Conservation (phyloP, 2,113 vertebrate genomes). For the Cyprinodon brontotheroides region DNA sequence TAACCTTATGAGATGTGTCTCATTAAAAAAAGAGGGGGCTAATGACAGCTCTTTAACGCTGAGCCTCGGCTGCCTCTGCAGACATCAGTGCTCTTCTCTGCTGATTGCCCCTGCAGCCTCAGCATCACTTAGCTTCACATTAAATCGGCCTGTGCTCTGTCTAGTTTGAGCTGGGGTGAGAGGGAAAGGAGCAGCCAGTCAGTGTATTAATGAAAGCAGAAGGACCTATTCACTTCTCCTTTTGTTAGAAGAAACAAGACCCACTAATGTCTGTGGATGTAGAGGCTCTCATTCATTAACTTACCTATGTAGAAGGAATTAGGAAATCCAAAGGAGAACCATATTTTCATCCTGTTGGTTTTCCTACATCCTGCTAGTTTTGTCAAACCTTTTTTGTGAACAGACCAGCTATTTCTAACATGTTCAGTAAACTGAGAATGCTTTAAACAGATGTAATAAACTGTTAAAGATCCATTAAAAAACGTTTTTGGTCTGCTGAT, state of each 20-base stretch:
- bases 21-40: constrained; percentile 71
- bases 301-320: constrained; percentile 20
- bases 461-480: neutral
- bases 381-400: neutral
- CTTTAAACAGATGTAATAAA: neutral
- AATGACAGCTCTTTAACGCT: constrained; percentile 74
- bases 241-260: constrained; percentile 52
- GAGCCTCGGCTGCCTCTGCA: constrained; percentile 60
- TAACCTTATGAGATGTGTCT: constrained; percentile 72
- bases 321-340: constrained; percentile 22
- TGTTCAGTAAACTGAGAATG: neutral
- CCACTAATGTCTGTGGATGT: constrained; percentile 44
- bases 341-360: constrained; percentile 3
- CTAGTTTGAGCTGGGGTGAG: constrained; percentile 65
- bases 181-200: constrained; percentile 53
- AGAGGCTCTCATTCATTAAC: constrained; percentile 18
- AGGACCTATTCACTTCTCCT: constrained; percentile 58
- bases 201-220: constrained; percentile 75
- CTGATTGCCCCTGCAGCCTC: constrained; percentile 73
- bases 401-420: neutral
- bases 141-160: constrained; percentile 60
- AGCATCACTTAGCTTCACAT: constrained; percentile 77
- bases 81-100: constrained; percentile 65
- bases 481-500: neutral
- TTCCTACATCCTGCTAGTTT: constrained; percentile 10